Conservation (phyloP, 2,113 vertebrate species). For the Corythoichthys haematopterus region DNA sequence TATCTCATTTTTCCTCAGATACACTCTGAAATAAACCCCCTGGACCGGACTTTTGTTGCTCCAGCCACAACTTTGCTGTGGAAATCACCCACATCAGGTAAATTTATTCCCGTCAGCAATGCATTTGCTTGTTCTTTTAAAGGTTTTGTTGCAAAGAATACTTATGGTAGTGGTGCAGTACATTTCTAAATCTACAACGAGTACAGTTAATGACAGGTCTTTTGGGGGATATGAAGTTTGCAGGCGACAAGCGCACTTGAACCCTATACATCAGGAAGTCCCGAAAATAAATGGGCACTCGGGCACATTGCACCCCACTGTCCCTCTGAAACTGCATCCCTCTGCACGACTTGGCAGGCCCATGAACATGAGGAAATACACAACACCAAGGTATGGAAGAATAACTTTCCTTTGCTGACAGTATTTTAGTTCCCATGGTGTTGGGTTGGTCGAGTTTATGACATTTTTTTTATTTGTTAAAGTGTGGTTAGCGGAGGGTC, state of each 20-base stretch:
- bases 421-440: background rate
- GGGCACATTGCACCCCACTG: slow-evolving; percentile 30
- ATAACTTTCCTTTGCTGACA: background rate
- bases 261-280: slow-evolving; percentile 48
- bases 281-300: slow-evolving; percentile 75
- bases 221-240: slow-evolving; percentile 60
- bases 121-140: background rate
- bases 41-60: slow-evolving; percentile 69
- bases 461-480: slow-evolving; percentile 5
- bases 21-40: slow-evolving; percentile 64
- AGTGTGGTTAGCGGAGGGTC: slow-evolving; percentile 34
- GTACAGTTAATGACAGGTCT: slow-evolving; percentile 48
- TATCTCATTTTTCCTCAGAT: slow-evolving; percentile 35
- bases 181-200: slow-evolving; percentile 33
- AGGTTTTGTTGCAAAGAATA: background rate
- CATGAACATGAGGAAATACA: slow-evolving; percentile 52
- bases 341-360: slow-evolving; percentile 68
- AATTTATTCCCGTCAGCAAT: slow-evolving; percentile 9
- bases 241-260: slow-evolving; percentile 70
- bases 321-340: slow-evolving; percentile 42
- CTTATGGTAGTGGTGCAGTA: background rate
- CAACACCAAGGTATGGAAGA: slow-evolving; percentile 41
- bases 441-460: background rate
- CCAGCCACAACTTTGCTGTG: slow-evolving; percentile 72
- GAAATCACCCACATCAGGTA: slow-evolving; percentile 75